A percentile compares a stretch with the other conserved stretches of the same genome.
phyloP scores from a whole-genome alignment of 1,140 invertebrate genomes.

The Lasaia peninsularis region DNA sequence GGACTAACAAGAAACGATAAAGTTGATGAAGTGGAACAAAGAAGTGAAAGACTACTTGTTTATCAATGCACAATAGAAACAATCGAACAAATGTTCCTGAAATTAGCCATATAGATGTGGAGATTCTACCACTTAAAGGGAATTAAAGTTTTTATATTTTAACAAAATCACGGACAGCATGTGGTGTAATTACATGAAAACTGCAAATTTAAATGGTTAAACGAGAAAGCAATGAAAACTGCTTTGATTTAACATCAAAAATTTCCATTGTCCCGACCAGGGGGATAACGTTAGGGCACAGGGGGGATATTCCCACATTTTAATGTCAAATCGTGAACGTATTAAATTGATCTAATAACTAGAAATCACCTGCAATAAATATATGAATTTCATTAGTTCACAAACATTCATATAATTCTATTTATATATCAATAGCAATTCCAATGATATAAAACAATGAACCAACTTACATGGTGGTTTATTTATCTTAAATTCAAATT shows the following conservation, averaged over 20 bases:
- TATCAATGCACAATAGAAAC: too few species aligned
- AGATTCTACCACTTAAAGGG: too few species aligned
- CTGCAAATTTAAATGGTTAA: too few species aligned
- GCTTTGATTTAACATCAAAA: neutral
- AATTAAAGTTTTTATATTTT: too few species aligned
- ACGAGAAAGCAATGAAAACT: too few species aligned
- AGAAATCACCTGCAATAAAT: slow-evolving; percentile 16
- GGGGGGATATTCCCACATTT: neutral
- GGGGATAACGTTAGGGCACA: neutral
- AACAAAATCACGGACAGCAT: too few species aligned
- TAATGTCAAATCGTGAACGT: neutral
- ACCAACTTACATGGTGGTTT: slow-evolving; percentile 52
- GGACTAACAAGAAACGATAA: too few species aligned
- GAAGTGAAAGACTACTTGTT: too few species aligned
- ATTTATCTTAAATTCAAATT: slow-evolving; percentile 20
- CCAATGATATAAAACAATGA: slow-evolving; percentile 18
- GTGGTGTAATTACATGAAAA: too few species aligned
- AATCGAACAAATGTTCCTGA: too few species aligned
- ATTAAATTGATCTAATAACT: slow-evolving; percentile 17
- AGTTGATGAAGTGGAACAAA: too few species aligned
- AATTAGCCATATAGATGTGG: too few species aligned
- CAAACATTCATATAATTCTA: slow-evolving; percentile 19
- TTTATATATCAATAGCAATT: slow-evolving; percentile 19
- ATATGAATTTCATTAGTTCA: slow-evolving; percentile 17
- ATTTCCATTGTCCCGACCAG: neutral